A percentile compares a stretch with the other conserved stretches of the same genome.
Conservation (phyloP, 2,797 vertebrate species). For the Okamejei kenojei region DNA sequence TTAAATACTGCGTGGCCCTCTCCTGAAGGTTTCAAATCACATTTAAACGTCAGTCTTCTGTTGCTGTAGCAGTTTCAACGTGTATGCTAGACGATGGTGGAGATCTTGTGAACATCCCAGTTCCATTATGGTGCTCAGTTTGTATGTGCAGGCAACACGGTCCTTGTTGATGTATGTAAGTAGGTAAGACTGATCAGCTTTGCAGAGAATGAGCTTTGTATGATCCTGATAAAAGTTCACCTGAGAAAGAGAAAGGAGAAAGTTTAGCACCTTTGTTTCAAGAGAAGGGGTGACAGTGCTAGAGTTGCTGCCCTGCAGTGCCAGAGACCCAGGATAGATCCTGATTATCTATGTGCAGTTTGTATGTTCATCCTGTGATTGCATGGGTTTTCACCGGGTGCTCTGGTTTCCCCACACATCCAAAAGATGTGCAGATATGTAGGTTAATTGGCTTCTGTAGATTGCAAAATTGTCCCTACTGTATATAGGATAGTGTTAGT, state of each 20-base stretch:
- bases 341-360: no score
- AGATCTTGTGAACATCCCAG: slow-evolving; percentile 83
- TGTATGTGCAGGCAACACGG: slow-evolving; percentile 80
- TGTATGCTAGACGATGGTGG: slow-evolving; percentile 74
- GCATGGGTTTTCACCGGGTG: no score
- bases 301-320: no score
- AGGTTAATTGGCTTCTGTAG: no score
- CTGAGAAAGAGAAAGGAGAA: slow-evolving; percentile 49
- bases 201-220: slow-evolving; percentile 91
- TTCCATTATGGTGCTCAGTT: slow-evolving; percentile 73
- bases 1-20: slow-evolving; percentile 42
- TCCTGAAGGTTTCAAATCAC: not conserved
- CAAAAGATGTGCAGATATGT: no score
- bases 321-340: no score
- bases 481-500: no score
- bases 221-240: slow-evolving; percentile 97
- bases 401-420: no score
- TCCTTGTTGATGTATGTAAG: slow-evolving; percentile 90
- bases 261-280: not conserved
- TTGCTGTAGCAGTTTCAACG: slow-evolving; percentile 75
- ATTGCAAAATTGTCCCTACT: no score
- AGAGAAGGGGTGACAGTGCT: not conserved
- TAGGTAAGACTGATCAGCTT: slow-evolving; percentile 74
- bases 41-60: slow-evolving; percentile 68
- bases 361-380: no score